phyloP scores from a whole-genome alignment of 2,888 invertebrate genomes.

The Erebia epiphron region DNA sequence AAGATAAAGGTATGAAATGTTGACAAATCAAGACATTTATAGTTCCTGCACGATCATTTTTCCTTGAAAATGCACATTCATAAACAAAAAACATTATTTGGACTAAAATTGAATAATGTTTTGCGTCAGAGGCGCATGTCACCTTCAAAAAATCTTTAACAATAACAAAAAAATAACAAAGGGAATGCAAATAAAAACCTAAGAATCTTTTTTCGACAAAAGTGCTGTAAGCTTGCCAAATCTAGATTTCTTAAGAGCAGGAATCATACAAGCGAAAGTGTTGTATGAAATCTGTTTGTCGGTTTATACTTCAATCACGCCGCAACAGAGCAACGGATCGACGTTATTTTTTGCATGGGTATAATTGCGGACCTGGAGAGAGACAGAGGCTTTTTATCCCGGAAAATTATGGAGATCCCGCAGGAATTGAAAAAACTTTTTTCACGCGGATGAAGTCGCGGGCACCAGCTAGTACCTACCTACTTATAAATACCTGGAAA shows the following conservation, averaged over 20 bases:
- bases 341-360: too few species aligned
- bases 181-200: neutral
- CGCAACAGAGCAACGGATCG: too few species aligned
- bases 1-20: neutral
- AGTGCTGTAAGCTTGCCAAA: neutral
- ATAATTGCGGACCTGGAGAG: too few species aligned
- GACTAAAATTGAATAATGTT: conserved; percentile 27
- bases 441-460: too few species aligned
- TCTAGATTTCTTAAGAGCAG: neutral
- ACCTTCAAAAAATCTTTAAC: neutral
- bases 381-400: too few species aligned
- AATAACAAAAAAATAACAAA: neutral
- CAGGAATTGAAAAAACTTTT: too few species aligned
- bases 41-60: neutral
- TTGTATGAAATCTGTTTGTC: too few species aligned
- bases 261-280: too few species aligned
- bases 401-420: too few species aligned
- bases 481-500: too few species aligned
- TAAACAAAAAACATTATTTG: conserved; percentile 21
- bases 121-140: conserved; percentile 24
- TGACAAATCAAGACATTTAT: neutral
- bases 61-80: conserved; percentile 9
- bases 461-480: too few species aligned
- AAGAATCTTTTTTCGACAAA: neutral
- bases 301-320: too few species aligned